Evolutionary conservation across 2,888 invertebrate genomes (phyloP), one percentile per base, ranked within the genome.

Genomic region (Pandemis corylana): DNA sequence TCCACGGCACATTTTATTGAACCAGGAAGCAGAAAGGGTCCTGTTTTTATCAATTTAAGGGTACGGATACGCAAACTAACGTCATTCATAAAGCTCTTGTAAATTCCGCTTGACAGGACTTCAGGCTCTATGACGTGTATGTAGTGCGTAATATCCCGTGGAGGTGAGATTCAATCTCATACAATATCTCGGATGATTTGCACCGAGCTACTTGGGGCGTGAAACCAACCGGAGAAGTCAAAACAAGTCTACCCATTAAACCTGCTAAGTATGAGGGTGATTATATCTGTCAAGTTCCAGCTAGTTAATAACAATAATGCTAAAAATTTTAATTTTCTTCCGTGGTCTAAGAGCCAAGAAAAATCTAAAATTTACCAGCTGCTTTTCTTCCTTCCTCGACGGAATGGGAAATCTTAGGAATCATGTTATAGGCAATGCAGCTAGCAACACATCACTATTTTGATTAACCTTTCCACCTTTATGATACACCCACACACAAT

Each of bases 141-240:
- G 76, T 77, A 78, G 77, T 75, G 79, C 79, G 85, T 88, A 88
- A 89, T 88, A 88, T 89, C 87, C 88, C 82, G 81, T 82, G 81
- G 80, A 86, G 83, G 85, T 81, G 80, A 82, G 82, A 85, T 90
- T 88, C 89, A 90, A 92, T 90, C 88, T 87, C 87, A 81, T 86
- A 87, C 88, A 91, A 91, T 90, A 91, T 90, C 88, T 87, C 86
- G 85, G 83, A 84, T 87, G 87, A 92, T 90, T 91, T 90, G 87
- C 87, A 84, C 85, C 80, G 82, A 84, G 82, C 85, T 83, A 80
- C 86, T 86, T 86, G 91, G 20, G 15, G 20, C 9, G 7, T 20
- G 7, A n/a, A 56, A 56, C 56, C 20, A 56, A 56, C 56, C 15
- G 56, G 56, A 56, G 56, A 20, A 2, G 15, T 56, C 20, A 56